Conservation (phyloP, 1,140 invertebrate genomes). For the Ruditapes philippinarum region DNA sequence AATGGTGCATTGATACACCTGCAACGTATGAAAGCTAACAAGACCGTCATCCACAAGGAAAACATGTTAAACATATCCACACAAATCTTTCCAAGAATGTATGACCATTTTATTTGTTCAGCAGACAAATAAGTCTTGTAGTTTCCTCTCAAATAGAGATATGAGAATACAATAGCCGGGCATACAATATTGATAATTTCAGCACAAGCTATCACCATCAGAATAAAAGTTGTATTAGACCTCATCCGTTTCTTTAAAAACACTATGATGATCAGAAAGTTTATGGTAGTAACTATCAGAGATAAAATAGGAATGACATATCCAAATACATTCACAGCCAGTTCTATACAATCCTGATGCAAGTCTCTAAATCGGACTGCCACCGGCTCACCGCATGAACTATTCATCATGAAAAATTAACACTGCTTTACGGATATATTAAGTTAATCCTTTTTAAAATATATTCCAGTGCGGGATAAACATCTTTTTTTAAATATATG, state of each 20-base stretch:
- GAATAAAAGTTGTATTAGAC: conserved; percentile 38
- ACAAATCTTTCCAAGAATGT: neutral
- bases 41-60: conserved; percentile 58
- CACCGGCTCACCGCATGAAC: neutral
- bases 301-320: conserved; percentile 14
- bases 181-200: conserved; percentile 30
- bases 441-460: too few species aligned
- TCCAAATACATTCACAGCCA: conserved; percentile 26
- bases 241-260: conserved; percentile 7
- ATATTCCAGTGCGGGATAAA: too few species aligned
- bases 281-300: neutral
- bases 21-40: conserved; percentile 42
- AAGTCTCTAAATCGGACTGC: neutral
- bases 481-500: too few species aligned
- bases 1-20: conserved; percentile 41
- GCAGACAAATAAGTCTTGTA: neutral
- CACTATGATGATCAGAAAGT: neutral
- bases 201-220: conserved; percentile 34
- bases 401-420: neutral
- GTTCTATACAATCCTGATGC: conserved; percentile 3
- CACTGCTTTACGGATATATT: too few species aligned
- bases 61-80: conserved; percentile 33
- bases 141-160: neutral
- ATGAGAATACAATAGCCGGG: neutral
- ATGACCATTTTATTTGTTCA: neutral